Percentiles rank a stretch among this genome's conserved stretches.
Evolutionary conservation across 2,888 invertebrate genomes (phyloP).

Genomic region (Drosophila neonasuta): DNA sequence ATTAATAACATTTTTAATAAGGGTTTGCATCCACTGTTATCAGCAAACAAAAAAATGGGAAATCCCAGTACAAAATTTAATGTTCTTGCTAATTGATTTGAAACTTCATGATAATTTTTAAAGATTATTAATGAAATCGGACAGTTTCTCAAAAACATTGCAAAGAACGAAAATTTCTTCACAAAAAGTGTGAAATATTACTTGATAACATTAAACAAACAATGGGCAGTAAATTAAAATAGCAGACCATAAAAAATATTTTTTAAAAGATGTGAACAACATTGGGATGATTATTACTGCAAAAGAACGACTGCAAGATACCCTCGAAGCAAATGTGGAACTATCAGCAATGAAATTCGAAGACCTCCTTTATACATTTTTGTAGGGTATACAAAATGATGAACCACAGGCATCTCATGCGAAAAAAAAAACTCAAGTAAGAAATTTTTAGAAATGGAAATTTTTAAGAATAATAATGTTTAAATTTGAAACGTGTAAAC

Average conservation of each 20-base stretch:
- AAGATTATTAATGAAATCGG: not conserved
- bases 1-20: not conserved
- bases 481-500: constrained; percentile 41
- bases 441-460: constrained; percentile 26
- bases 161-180: not conserved
- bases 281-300: not conserved
- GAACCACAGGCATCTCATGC: constrained; percentile 20
- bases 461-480: constrained; percentile 26
- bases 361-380: not conserved
- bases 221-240: constrained; percentile 22
- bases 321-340: not conserved
- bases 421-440: constrained; percentile 25
- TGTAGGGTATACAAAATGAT: constrained; percentile 4
- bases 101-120: not conserved
- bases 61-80: not conserved
- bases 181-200: constrained; percentile 6
- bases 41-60: not conserved
- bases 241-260: constrained; percentile 15
- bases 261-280: constrained; percentile 1
- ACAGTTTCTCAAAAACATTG: not conserved
- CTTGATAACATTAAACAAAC: constrained; percentile 20
- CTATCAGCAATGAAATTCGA: not conserved
- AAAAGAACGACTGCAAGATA: not conserved
- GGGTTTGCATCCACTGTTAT: not conserved
- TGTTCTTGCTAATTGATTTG: not conserved